phyloP scores from a whole-genome alignment of 2,888 invertebrate species.

The Nemurella pictetii region DNA sequence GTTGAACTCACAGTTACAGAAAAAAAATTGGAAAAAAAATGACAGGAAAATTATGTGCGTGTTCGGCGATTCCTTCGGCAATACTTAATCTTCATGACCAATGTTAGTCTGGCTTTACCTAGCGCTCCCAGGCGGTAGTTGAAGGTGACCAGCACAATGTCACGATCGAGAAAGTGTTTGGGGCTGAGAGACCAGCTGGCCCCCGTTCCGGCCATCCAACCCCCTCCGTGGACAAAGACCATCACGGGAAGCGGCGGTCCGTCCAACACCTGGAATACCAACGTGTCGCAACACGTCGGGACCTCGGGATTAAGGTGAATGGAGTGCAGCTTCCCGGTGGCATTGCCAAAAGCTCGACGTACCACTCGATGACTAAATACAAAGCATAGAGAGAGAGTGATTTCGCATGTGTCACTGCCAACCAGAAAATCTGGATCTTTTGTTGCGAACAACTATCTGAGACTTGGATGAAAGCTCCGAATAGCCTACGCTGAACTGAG shows the following conservation, averaged over 20 bases:
- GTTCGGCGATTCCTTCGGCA: background rate
- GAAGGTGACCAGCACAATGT: constrained; percentile 45
- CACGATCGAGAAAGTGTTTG: constrained; percentile 32
- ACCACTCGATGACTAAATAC: too few relatives aligned
- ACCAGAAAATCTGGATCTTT: background rate
- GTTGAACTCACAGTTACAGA: background rate
- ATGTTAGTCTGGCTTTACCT: too few relatives aligned
- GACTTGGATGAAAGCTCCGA: too few relatives aligned
- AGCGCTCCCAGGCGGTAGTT: constrained; percentile 45
- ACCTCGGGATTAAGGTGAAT: background rate
- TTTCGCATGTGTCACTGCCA: background rate
- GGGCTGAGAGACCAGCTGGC: background rate
- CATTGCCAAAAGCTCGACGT: background rate
- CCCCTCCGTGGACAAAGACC: constrained; percentile 39
- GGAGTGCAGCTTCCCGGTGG: too few relatives aligned
- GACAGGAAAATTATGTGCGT: background rate
- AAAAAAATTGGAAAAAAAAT: background rate
- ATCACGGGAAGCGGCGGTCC: constrained; percentile 43
- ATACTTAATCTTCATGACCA: too few relatives aligned
- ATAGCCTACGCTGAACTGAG: too few relatives aligned
- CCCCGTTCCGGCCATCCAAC: constrained; percentile 30
- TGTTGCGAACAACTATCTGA: too few relatives aligned
- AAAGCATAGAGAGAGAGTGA: background rate
- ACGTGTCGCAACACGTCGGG: background rate
- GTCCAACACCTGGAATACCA: constrained; percentile 33